Base-by-base conservation (phyloP, 2,888 invertebrate species). In the Chromoteleia sp. region DNA sequence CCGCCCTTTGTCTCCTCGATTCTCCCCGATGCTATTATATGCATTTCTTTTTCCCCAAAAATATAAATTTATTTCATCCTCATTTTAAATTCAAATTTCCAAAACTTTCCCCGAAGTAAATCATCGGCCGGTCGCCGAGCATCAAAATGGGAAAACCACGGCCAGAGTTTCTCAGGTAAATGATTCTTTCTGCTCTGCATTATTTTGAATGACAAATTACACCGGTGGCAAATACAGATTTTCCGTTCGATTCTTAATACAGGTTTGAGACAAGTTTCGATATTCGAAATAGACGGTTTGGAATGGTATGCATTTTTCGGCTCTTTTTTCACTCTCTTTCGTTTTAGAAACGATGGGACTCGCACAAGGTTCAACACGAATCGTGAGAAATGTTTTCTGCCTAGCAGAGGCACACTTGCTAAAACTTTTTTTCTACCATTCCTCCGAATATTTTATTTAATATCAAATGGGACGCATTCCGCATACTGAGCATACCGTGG, bases 371-470 rank as follows among this genome's bases (percentile, higher is more conserved):
- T 83, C 83, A 77, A 83, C 83, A 83, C 83, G 83, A 77, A 80
- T 83, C 80, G 83, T 80, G 83, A 83, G 83, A 81, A 81, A 81
- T 83, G 83, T 79, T 74, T 80, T 71, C 79, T 76, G 65, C 68
- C 68, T 73, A 33, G 80, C 59, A 56, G 52, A 80, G 83, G 67
- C 80, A 81, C 80, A 81, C 59, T 84, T 73, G 81, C 70, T 67
- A 68, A 82, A 78, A 74, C 45, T 83, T 82, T 67, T 63, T 71
- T 81, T 71, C 67, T 36, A 52, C 63, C 54, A 67, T 63, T 80
- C 68, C 54, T 82, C 70, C 86, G 85, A 88, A 90, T 90, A 89
- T 89, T 89, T 89, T 86, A 89, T 89, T 91, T 90, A 89, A 91
- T 91, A 89, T 89, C 87, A 88, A 88, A 88, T 75, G 87, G 87